Evolutionary conservation across 23 tunicate genomes (phyloP).

Genomic region (Ascidia mentula): DNA sequence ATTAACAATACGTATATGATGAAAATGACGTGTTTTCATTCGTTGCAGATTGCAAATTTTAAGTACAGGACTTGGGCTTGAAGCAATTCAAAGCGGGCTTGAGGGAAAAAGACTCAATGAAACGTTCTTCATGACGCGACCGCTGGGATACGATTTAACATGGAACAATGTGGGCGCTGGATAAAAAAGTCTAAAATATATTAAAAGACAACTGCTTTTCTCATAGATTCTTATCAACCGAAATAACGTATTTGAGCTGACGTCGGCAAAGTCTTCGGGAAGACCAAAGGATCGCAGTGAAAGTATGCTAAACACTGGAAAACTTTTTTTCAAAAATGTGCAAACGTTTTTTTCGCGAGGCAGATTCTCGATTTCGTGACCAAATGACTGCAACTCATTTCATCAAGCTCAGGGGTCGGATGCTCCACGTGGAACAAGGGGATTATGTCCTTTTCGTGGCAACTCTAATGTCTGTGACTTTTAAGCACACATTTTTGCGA

Average conservation of each 20-base stretch:
- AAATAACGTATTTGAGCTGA: conserved; percentile 39
- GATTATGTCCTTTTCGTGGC: conserved; percentile 19
- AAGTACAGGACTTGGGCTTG: conserved; percentile 32
- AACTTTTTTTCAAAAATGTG: neutral
- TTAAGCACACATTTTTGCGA: neutral
- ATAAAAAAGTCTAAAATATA: neutral
- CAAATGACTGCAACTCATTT: conserved; percentile 44
- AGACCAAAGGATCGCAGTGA: conserved; percentile 17
- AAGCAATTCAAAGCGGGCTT: conserved; percentile 20
- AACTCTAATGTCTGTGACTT: conserved; percentile 19
- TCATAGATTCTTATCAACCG: conserved; percentile 15
- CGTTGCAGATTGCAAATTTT: conserved; percentile 20
- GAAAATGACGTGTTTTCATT: neutral
- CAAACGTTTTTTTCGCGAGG: neutral
- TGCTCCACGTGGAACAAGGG: conserved; percentile 30
- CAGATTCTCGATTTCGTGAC: conserved; percentile 21
- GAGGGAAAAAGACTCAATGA: conserved; percentile 32
- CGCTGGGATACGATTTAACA: conserved; percentile 34
- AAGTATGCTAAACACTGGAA: neutral
- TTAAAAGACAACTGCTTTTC: neutral
- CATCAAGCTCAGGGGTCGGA: conserved; percentile 28
- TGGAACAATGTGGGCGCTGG: conserved; percentile 32
- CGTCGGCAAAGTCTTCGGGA: conserved; percentile 29
- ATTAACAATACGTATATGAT: neutral
- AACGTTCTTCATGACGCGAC: conserved; percentile 35